Base-by-base conservation (phyloP, 2,888 invertebrate genomes). In the Platynereis dumerilii region DNA sequence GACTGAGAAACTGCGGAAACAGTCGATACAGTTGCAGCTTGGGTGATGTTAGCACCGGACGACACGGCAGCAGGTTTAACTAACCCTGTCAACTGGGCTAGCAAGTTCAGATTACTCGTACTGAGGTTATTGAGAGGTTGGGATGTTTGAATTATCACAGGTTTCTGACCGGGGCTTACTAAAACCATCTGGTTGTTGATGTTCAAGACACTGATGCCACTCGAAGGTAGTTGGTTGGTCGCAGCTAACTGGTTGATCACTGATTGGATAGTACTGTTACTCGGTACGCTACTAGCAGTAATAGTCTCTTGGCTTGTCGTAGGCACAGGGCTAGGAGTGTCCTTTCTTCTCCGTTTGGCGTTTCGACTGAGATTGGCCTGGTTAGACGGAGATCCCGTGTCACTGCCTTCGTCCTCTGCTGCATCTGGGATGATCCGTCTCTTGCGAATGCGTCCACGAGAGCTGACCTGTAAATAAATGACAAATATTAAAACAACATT, bases 341-440 rank as follows among this genome's bases (percentile, higher is more conserved):
- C 61, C 22, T 57, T 57, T 39, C 59, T 66, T 29, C 53, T 65
- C 69, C 76, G 78, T 27, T 75, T 74, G 20, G 72, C 62, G 12
- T 34, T 34, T 7, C 34, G 34, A 12, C 34, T 34, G n/a, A n/a
- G n/a, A n/a, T n/a, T n/a, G n/a, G n/a, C n/a, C 34, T 34, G 34
- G 12, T 34, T 34, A 5, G 12, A 7, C 12, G 34, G 34, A 7
- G 34, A 34, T 12, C 34, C 34, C 5, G 34, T 34, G 34, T 34
- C 34, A 34, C 34, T 34, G 7, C 72, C 65, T 48, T 74, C 73
- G 48, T 79, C 79, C 62, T 80, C 80, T 12, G 70, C 71, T 64
- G 79, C 80, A 65, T 78, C 78, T 26, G 80, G 80, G 59, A 80
- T 80, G 39, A 80, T 69, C 22, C 80, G 62, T 1, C 80, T 69